Conservation (phyloP, 2,797 vertebrate species). For the Sebastes trivittatus region DNA sequence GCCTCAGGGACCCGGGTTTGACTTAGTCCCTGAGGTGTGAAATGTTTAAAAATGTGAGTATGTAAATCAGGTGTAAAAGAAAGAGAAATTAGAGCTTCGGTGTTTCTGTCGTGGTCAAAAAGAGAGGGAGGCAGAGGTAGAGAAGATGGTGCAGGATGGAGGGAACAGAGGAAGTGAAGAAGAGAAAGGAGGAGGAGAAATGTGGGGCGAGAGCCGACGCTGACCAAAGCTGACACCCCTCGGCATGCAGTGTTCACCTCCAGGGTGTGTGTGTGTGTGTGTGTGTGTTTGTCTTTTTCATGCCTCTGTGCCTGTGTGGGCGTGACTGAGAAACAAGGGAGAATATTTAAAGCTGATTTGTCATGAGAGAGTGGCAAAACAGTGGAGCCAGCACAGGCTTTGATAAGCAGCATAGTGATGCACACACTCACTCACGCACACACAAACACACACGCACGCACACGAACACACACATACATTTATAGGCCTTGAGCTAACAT, state of each 20-base stretch:
- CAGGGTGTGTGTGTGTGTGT: slow-evolving; percentile 27
- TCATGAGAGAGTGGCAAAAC: slow-evolving; percentile 69
- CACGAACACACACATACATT: slow-evolving; percentile 12
- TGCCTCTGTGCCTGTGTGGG: slow-evolving; percentile 54
- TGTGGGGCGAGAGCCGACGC: slow-evolving; percentile 41
- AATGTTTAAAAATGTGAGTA: background rate
- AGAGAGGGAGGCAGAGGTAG: background rate
- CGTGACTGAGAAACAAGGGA: slow-evolving; percentile 63
- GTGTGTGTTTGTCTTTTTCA: slow-evolving; percentile 43
- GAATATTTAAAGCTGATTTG: slow-evolving; percentile 73
- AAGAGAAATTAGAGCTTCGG: background rate
- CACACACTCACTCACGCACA: background rate
- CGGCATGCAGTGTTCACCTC: slow-evolving; percentile 57
- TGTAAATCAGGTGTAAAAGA: background rate
- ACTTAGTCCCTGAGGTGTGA: background rate
- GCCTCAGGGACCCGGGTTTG: background rate
- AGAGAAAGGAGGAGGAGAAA: slow-evolving; percentile 22
- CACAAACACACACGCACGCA: background rate
- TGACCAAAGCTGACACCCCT: slow-evolving; percentile 76
- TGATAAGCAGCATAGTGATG: slow-evolving; percentile 54
- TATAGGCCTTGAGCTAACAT: slow-evolving; percentile 53
- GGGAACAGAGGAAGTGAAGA: slow-evolving; percentile 19
- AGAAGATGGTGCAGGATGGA: slow-evolving; percentile 56
- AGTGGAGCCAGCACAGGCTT: slow-evolving; percentile 56
- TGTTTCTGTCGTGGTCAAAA: background rate